Evolutionary conservation across 2,797 vertebrate species (phyloP), one percentile per base, ranked within the genome.

Genomic region (Lepus townsendii): DNA sequence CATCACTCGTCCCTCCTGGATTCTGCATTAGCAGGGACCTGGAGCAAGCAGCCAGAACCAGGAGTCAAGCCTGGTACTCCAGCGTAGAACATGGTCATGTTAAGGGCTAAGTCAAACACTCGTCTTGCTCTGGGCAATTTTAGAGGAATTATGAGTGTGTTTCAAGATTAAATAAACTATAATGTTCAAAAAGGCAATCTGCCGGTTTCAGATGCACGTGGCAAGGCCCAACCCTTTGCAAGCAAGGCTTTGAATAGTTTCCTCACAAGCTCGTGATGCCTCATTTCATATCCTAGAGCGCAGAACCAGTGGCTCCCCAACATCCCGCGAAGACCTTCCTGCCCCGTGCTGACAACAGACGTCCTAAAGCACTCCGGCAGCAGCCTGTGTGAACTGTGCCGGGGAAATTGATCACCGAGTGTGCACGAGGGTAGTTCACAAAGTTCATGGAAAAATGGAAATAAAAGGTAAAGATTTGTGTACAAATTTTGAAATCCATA

Each of bases 151-250:
- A 71, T 38, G 26, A 83, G 26, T 68, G 75, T 47, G 92, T 79
- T 69, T 60, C 19, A 91, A 62, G 38, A 60, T 52, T 75, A 95
- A 88, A 76, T 93, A 85, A 92, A 88, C 32, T n/a, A 27, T 69
- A 54, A 27, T 66, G 86, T 76, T 88, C 4, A 13, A 30, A 52
- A 82, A 80, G 86, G 20, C 86, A 89, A 89, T n/a, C 32, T 35
- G 6, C 9, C 52, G 83, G 16, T 63, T 42, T 54, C 57, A 76
- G 32, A 80, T 71, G 8, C n/a, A 68, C 7, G 13, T 26, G 54
- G 75, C 30, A n/a, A 47, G 16, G 1, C 62, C 79, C 76, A 63
- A 76, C 3, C n/a, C 63, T 60, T 68, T 63, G 57, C 69, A 60
- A 91, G 47, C 22, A 52, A 95, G 50, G 86, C 62, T 79, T 83